phyloP scores from a whole-genome alignment of 2,113 vertebrate genomes.

The Embiotoca jacksoni region DNA sequence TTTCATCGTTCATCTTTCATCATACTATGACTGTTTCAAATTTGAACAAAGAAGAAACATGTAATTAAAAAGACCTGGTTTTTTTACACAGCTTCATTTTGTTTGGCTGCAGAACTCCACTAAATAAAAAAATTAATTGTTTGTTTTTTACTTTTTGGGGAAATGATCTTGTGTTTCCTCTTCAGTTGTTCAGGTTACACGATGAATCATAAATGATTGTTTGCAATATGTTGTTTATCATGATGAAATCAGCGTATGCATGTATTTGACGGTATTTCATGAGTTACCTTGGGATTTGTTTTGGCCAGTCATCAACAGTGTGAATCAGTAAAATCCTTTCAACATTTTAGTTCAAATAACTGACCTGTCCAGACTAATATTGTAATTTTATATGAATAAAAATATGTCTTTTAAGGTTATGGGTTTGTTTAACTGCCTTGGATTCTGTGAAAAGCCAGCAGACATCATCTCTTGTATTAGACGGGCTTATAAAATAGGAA shows the following conservation, averaged over 20 bases:
- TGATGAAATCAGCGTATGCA: no score
- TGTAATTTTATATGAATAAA: no score
- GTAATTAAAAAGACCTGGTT: no score
- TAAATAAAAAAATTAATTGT: not conserved
- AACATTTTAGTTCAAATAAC: no score
- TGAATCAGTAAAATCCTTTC: no score
- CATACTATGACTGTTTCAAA: not conserved
- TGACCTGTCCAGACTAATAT: no score
- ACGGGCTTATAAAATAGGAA: constrained; percentile 47
- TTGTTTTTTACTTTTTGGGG: no score
- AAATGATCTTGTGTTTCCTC: not conserved
- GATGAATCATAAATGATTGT: not conserved
- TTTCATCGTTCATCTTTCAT: not conserved
- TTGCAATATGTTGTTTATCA: no score
- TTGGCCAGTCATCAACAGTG: no score
- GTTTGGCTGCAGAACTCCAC: not conserved
- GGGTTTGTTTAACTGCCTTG: not conserved
- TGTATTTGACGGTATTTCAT: no score
- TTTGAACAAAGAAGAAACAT: not conserved
- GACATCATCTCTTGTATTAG: constrained; percentile 41
- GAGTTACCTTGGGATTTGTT: no score
- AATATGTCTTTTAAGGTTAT: no score
- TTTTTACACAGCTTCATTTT: not conserved
- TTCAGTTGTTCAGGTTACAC: not conserved
- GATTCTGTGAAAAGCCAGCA: constrained; percentile 39